Conservation (phyloP, 2,797 vertebrate species). For the Carduelis carduelis region DNA sequence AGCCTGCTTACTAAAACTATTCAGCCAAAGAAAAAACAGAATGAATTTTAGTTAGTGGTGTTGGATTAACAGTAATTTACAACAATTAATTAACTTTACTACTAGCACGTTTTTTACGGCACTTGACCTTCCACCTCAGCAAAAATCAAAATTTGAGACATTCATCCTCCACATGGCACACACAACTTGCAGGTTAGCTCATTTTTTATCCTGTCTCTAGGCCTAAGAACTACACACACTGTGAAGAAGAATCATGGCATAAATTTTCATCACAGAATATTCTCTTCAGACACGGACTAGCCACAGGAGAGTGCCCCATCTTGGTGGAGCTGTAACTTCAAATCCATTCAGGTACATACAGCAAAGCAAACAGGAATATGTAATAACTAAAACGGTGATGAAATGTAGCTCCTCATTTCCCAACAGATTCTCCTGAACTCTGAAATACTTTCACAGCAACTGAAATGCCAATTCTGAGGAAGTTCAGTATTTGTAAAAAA, state of each 20-base stretch:
- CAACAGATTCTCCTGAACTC: not conserved
- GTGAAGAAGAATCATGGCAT: not conserved
- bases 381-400: not conserved
- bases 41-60: not conserved
- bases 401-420: not conserved
- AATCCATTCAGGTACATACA: not conserved
- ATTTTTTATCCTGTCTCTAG: not conserved
- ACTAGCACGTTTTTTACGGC: not conserved
- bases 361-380: not conserved
- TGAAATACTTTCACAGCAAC: not conserved
- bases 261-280: not conserved
- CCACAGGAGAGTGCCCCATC: not conserved
- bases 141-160: not conserved
- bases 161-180: accelerated
- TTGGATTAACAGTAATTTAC: not conserved
- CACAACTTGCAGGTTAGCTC: not conserved
- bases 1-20: not conserved
- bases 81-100: not conserved
- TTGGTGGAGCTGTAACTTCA: not conserved
- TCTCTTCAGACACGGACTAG: not conserved
- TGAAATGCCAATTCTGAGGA: not conserved
- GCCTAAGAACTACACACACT: not conserved
- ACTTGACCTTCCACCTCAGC: not conserved
- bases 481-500: not conserved
- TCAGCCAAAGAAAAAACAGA: not conserved